Conservation (phyloP, 2,888 invertebrate species). For the Chalcis sispes region DNA sequence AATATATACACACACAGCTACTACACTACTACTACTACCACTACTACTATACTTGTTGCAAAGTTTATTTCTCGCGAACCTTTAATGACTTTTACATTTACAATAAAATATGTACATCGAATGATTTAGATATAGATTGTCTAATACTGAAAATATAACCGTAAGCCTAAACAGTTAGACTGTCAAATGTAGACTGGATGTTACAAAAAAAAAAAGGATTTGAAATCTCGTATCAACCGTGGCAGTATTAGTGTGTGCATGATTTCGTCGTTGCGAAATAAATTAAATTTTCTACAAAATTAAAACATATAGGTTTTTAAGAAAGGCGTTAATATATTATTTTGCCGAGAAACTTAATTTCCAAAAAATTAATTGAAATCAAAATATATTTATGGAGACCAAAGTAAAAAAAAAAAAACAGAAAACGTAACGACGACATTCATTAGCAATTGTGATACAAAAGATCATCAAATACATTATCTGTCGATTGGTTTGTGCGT, state of each 20-base stretch:
- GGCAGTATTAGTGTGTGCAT: conserved; percentile 56
- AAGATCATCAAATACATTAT: conserved; percentile 37
- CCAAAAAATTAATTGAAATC: too few relatives aligned
- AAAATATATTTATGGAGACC: too few relatives aligned
- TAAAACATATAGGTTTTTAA: not conserved
- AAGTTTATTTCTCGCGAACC: conserved; percentile 19
- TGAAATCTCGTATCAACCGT: conserved; percentile 52
- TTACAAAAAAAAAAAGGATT: conserved; percentile 28
- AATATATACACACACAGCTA: too few relatives aligned
- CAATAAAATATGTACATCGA: conserved; percentile 31
- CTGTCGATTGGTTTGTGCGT: conserved; percentile 24
- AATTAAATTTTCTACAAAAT: conserved; percentile 14
- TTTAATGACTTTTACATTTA: conserved; percentile 29
- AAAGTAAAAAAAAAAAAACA: not conserved
- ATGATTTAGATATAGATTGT: conserved; percentile 29
- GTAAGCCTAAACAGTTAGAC: conserved; percentile 36
- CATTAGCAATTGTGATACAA: conserved; percentile 46
- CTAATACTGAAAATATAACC: conserved; percentile 25
- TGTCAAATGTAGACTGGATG: conserved; percentile 44
- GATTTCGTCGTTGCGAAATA: conserved; percentile 44
- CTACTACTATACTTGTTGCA: conserved; percentile 13
- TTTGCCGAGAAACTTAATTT: not conserved
- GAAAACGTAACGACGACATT: conserved; percentile 10
- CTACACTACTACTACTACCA: not conserved
- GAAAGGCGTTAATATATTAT: conserved; percentile 14